A percentile compares a stretch with the other conserved stretches of the same genome.
Conservation (phyloP, 2,888 invertebrate species). For the Dorcus parallelipipedus region DNA sequence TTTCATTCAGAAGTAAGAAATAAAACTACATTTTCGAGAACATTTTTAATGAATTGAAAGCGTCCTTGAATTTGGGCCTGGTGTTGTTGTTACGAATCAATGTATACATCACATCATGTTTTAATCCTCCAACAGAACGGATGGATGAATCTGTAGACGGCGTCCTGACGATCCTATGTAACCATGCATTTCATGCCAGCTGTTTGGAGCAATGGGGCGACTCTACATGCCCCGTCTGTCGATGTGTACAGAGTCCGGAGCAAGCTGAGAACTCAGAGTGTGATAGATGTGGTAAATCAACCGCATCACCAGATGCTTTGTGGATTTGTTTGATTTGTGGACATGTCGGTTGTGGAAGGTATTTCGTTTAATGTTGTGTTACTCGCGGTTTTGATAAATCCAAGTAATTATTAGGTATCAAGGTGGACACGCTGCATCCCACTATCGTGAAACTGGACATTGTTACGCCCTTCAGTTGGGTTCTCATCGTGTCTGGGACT, state of each 20-base stretch:
- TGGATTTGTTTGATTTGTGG: constrained; percentile 99
- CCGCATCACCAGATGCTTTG: constrained; percentile 69
- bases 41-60: neutral
- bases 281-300: constrained; percentile 54
- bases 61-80: too few relatives aligned
- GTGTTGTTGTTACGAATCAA: neutral
- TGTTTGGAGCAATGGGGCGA: constrained; percentile 97
- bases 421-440: constrained; percentile 91
- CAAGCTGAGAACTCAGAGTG: constrained; percentile 57
- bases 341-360: constrained; percentile 93
- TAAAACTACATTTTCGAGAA: too few relatives aligned
- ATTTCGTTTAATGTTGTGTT: neutral
- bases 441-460: constrained; percentile 93
- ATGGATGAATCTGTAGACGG: constrained; percentile 99
- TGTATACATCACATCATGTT: constrained; percentile 21
- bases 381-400: too few relatives aligned
- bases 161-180: constrained; percentile 94
- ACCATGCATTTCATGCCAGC: constrained; percentile 95
- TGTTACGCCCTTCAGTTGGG: constrained; percentile 96
- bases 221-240: constrained; percentile 96
- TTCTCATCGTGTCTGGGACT: constrained; percentile 98
- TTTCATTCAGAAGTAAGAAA: too few relatives aligned
- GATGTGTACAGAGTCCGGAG: constrained; percentile 63
- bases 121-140: constrained; percentile 59
- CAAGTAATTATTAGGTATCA: constrained; percentile 45